phyloP scores from a whole-genome alignment of 2,797 vertebrate genomes.

The Hapalemur alaotrensis region DNA sequence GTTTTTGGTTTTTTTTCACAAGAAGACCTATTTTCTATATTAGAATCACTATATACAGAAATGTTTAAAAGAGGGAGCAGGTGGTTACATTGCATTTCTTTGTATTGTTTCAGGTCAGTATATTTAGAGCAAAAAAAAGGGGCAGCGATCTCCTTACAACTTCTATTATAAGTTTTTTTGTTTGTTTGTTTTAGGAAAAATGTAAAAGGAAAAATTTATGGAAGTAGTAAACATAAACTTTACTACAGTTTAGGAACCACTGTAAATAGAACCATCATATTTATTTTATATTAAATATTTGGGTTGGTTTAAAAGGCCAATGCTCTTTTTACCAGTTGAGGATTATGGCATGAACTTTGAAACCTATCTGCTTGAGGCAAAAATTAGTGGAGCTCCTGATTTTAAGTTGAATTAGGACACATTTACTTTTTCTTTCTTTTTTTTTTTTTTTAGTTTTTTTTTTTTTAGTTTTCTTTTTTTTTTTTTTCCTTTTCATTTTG shows the following conservation, averaged over 20 bases:
- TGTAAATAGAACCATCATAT: not conserved
- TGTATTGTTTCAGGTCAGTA: constrained; percentile 7
- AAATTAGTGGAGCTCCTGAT: not conserved
- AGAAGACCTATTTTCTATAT: not conserved
- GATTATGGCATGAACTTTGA: not conserved
- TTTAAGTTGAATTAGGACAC: not conserved
- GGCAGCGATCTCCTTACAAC: not conserved
- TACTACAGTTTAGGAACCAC: not conserved
- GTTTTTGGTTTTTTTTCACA: not conserved
- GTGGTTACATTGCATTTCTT: constrained; percentile 19
- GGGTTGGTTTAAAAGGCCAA: not conserved
- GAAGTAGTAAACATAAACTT: not conserved
- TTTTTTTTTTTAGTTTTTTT: too few relatives aligned
- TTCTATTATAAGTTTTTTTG: not conserved
- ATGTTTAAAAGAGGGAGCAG: not conserved
- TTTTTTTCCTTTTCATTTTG: too few relatives aligned
- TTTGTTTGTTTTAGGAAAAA: not conserved
- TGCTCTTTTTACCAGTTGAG: not conserved
- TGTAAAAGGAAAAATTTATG: not conserved
- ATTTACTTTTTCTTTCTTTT: not conserved
- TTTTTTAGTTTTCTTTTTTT: too few relatives aligned
- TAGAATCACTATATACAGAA: not conserved
- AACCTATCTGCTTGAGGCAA: not conserved
- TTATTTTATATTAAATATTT: not conserved
- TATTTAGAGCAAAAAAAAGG: not conserved